Percentiles rank a stretch among this genome's conserved stretches.
Conservation (phyloP, 2,113 vertebrate species). For the Mobula birostris region DNA sequence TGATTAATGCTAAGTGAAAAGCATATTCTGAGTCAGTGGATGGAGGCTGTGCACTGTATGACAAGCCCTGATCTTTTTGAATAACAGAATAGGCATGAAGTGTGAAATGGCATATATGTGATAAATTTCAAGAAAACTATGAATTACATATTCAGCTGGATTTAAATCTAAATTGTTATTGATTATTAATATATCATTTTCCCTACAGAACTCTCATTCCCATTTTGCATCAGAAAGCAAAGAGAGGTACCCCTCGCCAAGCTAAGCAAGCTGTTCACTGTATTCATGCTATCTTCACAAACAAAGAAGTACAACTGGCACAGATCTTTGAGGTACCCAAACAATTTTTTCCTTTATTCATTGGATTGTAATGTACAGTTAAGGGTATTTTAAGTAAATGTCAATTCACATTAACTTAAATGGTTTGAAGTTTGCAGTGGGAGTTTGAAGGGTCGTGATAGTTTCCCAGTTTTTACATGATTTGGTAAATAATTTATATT, state of each 20-base stretch:
- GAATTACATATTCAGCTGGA: background rate
- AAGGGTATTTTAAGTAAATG: background rate
- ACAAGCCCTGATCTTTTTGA: no score
- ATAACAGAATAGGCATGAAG: no score
- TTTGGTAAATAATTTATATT: background rate
- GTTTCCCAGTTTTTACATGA: background rate
- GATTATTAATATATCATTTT: constrained; percentile 39
- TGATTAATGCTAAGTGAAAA: no score
- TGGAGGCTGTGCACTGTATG: no score
- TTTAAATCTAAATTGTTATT: background rate
- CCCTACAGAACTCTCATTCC: constrained; percentile 87
- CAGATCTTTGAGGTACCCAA: constrained; percentile 91
- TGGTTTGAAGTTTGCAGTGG: background rate
- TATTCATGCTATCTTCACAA: constrained; percentile 96
- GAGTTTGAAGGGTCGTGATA: background rate
- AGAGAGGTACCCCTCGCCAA: constrained; percentile 94
- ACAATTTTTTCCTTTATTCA: background rate
- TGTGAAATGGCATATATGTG: no score
- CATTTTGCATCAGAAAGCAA: constrained; percentile 96
- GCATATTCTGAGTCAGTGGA: no score
- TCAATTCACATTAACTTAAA: background rate
- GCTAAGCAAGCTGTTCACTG: constrained; percentile 97
- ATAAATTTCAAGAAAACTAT: background rate
- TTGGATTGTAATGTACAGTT: background rate
- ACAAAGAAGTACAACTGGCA: constrained; percentile 96